Evolutionary conservation across 2,113 vertebrate species (phyloP), one percentile per base, ranked within the genome.

Genomic region (Microcebus ravelobensis): DNA sequence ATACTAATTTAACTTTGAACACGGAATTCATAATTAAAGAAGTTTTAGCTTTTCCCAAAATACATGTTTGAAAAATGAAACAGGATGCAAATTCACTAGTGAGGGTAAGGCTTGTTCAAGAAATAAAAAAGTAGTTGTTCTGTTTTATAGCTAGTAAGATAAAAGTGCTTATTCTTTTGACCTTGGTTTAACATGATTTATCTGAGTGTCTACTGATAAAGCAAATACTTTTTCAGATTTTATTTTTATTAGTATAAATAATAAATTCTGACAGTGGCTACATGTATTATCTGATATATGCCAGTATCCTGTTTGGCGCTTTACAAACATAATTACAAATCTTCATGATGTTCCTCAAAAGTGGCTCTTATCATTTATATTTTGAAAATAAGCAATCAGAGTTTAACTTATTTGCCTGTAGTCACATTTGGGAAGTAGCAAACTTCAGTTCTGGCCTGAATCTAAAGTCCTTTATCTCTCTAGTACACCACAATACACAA

Each of bases 21-120:
- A 45, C 82, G 52, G 4, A 61, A 80, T 91, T 96, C 67, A 85
- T 52, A 84, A 96, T 95, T 93, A 94, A 96, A 77, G 39, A 27
- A 4, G 42, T 57, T 92, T 94, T 81, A 45, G 57, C n/a, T 79
- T 88, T 92, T 79, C 52, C 81, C 34, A 79, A 63, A 95, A 90
- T 50, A 90, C 8, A 59, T 6, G 2, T 65, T 83, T 80, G 34
- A 73, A 42, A 48, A 48, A 48, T 73, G 42, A 96, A 90, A 80
- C 11, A 86, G 6, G 23, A 71, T 36, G 63, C 29, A 77, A 77
- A 92, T 67, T 90, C 48, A 34, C 8, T 85, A 61, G 55, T 8
- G 45, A 76, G 70, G 52, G 50, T 18, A 85, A 68, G 11, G 1
- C 3, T 77, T 92, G 63, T 48, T 61, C 45, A 34, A 77, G 0